These are phyloP conservation scores for Drosophila diplacantha DNA, from an alignment of 2,888 invertebrate species.

Conservation along the genomic window DNA sequence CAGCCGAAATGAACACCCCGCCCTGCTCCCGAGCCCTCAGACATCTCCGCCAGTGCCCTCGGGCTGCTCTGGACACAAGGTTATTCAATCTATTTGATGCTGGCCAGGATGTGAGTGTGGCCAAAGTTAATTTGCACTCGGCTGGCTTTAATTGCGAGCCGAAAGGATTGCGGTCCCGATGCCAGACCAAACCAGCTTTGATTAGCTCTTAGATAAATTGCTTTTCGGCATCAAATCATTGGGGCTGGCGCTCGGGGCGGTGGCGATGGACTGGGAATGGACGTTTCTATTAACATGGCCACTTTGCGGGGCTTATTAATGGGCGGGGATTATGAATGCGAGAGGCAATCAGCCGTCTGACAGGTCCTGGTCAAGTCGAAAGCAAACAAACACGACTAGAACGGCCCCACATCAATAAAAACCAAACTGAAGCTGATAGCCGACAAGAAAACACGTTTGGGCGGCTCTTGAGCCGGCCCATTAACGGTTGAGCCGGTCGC, in stretches of 20 bases:
- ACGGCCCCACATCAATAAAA: slow-evolving; percentile 51
- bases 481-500: slow-evolving; percentile 49
- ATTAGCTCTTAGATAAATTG: slow-evolving; percentile 65
- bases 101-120: slow-evolving; percentile 21
- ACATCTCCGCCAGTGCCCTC: slow-evolving; percentile 12
- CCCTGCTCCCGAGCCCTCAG: slow-evolving; percentile 24
- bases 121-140: slow-evolving; percentile 50
- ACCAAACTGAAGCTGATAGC: slow-evolving; percentile 28
- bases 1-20: slow-evolving; percentile 47
- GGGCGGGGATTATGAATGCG: slow-evolving; percentile 52
- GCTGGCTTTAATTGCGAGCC: slow-evolving; percentile 55
- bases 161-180: slow-evolving; percentile 42
- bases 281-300: slow-evolving; percentile 55
- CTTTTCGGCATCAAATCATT: slow-evolving; percentile 47
- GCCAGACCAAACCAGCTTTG: slow-evolving; percentile 39
- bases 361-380: slow-evolving; percentile 34
- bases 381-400: slow-evolving; percentile 32
- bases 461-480: slow-evolving; percentile 50
- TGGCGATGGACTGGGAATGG: slow-evolving; percentile 5
- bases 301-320: slow-evolving; percentile 44
- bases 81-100: slow-evolving; percentile 64
- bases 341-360: slow-evolving; percentile 49
- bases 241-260: slow-evolving; percentile 7
- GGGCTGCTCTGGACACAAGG: slow-evolving; percentile 33
- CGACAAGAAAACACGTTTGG: slow-evolving; percentile 39